Evolutionary conservation across 2,888 invertebrate genomes (phyloP).

Genomic region (Drosophila siamana): DNA sequence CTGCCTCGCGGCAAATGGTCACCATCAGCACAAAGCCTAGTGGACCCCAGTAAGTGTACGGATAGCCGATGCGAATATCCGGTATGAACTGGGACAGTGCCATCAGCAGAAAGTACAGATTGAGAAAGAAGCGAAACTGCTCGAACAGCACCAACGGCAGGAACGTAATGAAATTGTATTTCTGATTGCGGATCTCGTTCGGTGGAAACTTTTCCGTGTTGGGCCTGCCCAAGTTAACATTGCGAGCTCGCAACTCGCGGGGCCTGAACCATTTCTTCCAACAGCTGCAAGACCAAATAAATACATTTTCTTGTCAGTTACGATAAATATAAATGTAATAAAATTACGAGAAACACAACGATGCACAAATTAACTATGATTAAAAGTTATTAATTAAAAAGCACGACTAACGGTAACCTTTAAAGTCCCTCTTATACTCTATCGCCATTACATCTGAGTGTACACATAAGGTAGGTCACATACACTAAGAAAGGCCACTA

Average conservation of each 20-base stretch:
- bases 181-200: constrained; percentile 98
- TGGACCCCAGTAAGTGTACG: constrained; percentile 99
- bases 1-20: constrained; percentile 97
- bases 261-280: constrained; percentile 91
- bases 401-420: background rate
- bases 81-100: constrained; percentile 99
- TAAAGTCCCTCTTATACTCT: too few species aligned
- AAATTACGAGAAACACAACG: too few species aligned
- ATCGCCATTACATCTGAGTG: too few species aligned
- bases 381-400: background rate
- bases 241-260: constrained; percentile 91
- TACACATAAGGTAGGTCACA: too few species aligned
- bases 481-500: too few species aligned
- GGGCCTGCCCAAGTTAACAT: constrained; percentile 91
- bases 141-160: constrained; percentile 97
- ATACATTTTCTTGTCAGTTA: too few species aligned
- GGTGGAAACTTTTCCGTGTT: constrained; percentile 94
- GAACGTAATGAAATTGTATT: constrained; percentile 97
- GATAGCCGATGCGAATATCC: constrained; percentile 97
- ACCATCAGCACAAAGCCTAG: constrained; percentile 98
- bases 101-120: constrained; percentile 99
- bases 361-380: too few species aligned
- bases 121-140: constrained; percentile 99
- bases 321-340: too few species aligned
- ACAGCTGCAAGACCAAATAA: constrained; percentile 87